These are phyloP conservation scores for human DNA, from an alignment of 2,113 vertebrate species.

Conservation along the genomic window GRCh38 chrX:5750001-5750500, in stretches of 20 bases:
- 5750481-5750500: no score
- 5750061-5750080: background rate
- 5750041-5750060: background rate
- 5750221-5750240: background rate
- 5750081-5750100: background rate
- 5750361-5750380: background rate
- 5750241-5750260: background rate
- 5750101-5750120: background rate
- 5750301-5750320: background rate
- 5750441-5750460: background rate
- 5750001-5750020: background rate
- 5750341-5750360: background rate
- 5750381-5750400: background rate
- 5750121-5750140: background rate
- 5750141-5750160: background rate
- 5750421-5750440: background rate
- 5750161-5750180: background rate
- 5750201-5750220: background rate
- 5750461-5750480: no score
- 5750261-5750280: background rate
- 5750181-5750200: background rate
- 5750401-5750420: background rate
- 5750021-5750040: background rate
- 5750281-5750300: background rate
- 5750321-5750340: background rate